Conservation (phyloP, 2,888 invertebrate species). For the Mesochorus sp. region DNA sequence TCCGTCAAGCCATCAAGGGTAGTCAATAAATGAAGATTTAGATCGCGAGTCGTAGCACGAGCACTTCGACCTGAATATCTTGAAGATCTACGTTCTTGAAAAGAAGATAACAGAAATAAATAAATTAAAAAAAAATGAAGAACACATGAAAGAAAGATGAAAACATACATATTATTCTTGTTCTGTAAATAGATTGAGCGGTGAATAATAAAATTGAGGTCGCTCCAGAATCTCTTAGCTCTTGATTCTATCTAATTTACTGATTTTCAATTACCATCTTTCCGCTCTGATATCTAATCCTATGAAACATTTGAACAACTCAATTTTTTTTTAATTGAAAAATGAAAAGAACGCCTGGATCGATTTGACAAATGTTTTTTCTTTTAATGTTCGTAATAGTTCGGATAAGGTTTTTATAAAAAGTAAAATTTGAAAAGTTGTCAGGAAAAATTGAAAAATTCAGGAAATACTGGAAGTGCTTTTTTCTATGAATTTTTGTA, state of each 20-base stretch:
- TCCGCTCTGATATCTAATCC: background rate
- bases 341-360: too few species aligned
- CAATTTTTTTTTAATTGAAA: too few species aligned
- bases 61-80: background rate
- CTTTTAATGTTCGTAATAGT: too few species aligned
- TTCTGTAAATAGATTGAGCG: conserved; percentile 55
- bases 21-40: conserved; percentile 17
- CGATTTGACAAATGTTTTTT: too few species aligned
- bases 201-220: conserved; percentile 46
- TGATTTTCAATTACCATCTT: background rate
- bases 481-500: too few species aligned
- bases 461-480: too few species aligned
- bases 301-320: background rate
- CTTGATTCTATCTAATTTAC: background rate
- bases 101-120: background rate
- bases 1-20: background rate
- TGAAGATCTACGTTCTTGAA: background rate
- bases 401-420: too few species aligned
- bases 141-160: background rate
- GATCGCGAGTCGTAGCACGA: background rate
- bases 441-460: too few species aligned
- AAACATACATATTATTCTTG: conserved; percentile 37
- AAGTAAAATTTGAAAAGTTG: too few species aligned
- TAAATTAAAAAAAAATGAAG: background rate
- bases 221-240: conserved; percentile 20